Base-by-base conservation (phyloP, 2,797 vertebrate species). In the Vultur gryphus region DNA sequence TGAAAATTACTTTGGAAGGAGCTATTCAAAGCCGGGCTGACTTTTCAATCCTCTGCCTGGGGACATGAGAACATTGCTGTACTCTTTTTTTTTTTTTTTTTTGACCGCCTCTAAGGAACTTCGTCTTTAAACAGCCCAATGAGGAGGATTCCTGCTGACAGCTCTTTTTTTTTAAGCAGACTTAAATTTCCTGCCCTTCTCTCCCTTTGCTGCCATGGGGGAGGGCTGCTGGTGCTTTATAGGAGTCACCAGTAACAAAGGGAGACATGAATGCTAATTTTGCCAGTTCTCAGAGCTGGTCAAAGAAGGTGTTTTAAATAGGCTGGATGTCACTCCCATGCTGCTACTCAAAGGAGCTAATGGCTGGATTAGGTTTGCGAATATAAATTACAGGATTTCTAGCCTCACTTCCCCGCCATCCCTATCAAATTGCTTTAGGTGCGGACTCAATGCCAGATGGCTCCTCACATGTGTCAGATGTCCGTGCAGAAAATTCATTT, bases 401-500 rank as follows among this genome's bases (percentile, higher is more conserved):
- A 89, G 70, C 70, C 83, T 82, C n/a, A 20, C 84, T 84, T 95
- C 86, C 81, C 83, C 52, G 25, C 77, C 62, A 23, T 59, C 51
- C 46, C 57, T 79, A 54, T 52, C 91, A 73, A 72, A 79, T 57
- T 39, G 18, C 73, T 77, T 26, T 43, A 76, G 48, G 58, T 93
- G 46, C 29, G 24, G 92, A 92, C 39, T 49, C 78, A 12, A 3
- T 83, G 78, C 77, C 94, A 87, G 83, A 85, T 79, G 73, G 89
- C 88, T 80, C 52, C 87, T 85, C 52, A 91, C 44, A 54, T 28
- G 54, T 51, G 55, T 93, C 84, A 96, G 69, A 82, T 92, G 78
- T 72, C 76, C 59, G 35, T 33, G 43, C 82, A 96, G 93, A 94
- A 94, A 94, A 96, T 77, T 79, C 65, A 65, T 87, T 79, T 77